Evolutionary conservation across 1,140 invertebrate genomes (phyloP), one percentile per base, ranked within the genome.

Genomic region (Megathymus violae): DNA sequence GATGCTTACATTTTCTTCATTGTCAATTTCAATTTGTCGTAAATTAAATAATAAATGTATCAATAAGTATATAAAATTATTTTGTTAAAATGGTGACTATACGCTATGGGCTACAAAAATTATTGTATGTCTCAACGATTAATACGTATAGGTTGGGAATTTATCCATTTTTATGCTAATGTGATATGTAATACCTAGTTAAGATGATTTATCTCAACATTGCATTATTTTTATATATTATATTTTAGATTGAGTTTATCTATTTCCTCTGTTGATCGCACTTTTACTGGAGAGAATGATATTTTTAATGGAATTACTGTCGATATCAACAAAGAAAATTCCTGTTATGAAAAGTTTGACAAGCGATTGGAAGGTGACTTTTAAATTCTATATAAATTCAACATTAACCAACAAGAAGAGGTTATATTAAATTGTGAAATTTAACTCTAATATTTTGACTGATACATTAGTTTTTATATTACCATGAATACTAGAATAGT

Each of bases 291-390:
- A 0, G 74, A 79, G 40, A 67, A 65, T 16, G 94, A 95, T 76
- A 89, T 91, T 44, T 94, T 93, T 62, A 93, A 94, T 66, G 94
- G 94, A 1, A 74, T 95, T 7, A 93, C 93, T 22, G 85, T 95
- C 1, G 88, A 93, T 67, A 93, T 94, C 3, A 71, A 71, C 1
- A 76, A 87, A 43, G 92, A 94, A 71, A 72, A 83, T 10, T 94
- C 92, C 67, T 71, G 88, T 51, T 43, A 71, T 40, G 59, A 80
- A 11, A 67, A 73, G 9, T 94, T 94, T 76, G 9, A 71, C 0
- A 43, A 81, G 40, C 91, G 89, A 64, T 85, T 95, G 14, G 67
- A 91, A 91, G 92, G 94, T 94, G 62, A n/a, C n/a, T n/a, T n/a
- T n/a, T n/a, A n/a, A n/a, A n/a, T n/a, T n/a, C n/a, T n/a, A n/a